These are phyloP conservation scores for Proteles cristata DNA, from an alignment of 2,113 vertebrate species.

Conservation along the genomic window DNA sequence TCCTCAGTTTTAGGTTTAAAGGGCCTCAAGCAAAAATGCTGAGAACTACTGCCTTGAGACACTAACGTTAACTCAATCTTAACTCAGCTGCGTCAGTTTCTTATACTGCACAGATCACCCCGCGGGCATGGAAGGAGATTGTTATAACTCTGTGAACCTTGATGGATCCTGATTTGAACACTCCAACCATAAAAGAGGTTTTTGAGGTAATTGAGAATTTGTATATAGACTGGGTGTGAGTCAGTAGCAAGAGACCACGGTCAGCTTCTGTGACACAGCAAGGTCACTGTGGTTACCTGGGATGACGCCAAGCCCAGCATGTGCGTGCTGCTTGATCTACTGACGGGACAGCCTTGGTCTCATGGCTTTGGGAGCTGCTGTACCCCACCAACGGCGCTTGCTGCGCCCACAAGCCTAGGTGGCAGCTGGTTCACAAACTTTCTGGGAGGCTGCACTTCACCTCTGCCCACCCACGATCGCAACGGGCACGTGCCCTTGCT, in stretches of 20 bases:
- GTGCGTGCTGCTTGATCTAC: not conserved
- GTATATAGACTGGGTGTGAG: too few relatives aligned
- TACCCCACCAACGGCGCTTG: not conserved
- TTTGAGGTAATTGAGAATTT: not conserved
- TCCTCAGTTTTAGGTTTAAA: not conserved
- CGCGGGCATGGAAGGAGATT: rapidly evolving
- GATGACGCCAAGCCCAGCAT: not conserved
- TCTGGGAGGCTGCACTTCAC: not conserved
- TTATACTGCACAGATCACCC: rapidly evolving
- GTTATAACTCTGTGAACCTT: not conserved
- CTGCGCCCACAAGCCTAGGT: too few relatives aligned
- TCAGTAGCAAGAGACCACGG: not conserved
- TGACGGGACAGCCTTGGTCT: not conserved
- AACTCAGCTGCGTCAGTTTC: not conserved
- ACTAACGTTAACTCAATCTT: not conserved
- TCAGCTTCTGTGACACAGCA: not conserved
- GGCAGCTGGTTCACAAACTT: not conserved
- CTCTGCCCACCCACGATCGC: not conserved
- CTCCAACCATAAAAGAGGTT: not conserved
- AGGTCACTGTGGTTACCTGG: not conserved
- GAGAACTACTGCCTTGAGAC: not conserved
- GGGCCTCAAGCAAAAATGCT: not conserved
- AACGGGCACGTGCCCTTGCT: rapidly evolving
- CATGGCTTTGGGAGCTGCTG: not conserved
- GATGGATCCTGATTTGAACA: not conserved